A percentile compares a stretch with the other conserved stretches of the same genome.
phyloP scores from a whole-genome alignment of 1,140 invertebrate genomes.

The Drosophila orosa region DNA sequence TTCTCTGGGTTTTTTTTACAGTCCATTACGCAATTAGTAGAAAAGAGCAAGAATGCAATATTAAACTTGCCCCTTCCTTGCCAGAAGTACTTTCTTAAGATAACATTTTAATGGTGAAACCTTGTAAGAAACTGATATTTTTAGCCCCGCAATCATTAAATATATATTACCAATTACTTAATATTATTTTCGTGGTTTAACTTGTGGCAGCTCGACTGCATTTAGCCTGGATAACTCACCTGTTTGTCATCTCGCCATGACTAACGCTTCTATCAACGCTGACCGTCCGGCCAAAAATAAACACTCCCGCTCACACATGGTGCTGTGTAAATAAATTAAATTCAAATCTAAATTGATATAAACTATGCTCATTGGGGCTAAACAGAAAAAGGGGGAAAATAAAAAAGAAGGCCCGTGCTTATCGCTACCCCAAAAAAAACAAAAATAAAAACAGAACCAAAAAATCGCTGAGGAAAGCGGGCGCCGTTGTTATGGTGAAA shows the following conservation, averaged over 20 bases:
- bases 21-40: background rate
- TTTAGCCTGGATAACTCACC: conserved; percentile 4
- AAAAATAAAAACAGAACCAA: conserved; percentile 15
- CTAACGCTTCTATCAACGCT: conserved; percentile 56
- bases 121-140: background rate
- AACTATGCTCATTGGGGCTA: conserved; percentile 50
- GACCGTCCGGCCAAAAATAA: conserved; percentile 65
- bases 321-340: conserved; percentile 79
- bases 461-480: conserved; percentile 11
- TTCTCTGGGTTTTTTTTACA: background rate
- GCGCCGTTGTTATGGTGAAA: conserved; percentile 41
- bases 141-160: background rate
- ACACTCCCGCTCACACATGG: conserved; percentile 47
- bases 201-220: background rate
- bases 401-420: conserved; percentile 57
- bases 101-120: background rate
- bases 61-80: background rate
- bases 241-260: conserved; percentile 48
- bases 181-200: background rate
- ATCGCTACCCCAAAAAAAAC: conserved; percentile 30
- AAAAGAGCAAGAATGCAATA: background rate
- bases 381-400: conserved; percentile 18
- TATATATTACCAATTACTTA: no score
- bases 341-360: conserved; percentile 82
- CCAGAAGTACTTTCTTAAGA: no score